Base-by-base conservation (phyloP, 2,888 invertebrate species). In the Tetheella fluctuosa region DNA sequence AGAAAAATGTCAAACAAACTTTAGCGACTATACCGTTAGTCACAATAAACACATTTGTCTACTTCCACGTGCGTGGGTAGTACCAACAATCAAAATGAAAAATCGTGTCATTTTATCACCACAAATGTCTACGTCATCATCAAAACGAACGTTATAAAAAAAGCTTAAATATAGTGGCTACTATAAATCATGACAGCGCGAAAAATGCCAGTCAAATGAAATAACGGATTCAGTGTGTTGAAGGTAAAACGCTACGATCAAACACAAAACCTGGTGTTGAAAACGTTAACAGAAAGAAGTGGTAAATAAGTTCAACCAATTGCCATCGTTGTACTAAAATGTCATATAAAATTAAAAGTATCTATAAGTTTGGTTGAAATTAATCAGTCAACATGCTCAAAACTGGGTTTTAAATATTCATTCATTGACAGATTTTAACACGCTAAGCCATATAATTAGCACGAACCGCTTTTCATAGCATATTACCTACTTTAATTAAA, bases 141-240 rank as follows among this genome's bases (percentile, higher is more conserved):
- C 75, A 76, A 77, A 71, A 73, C 59, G 64, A 64, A 74, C 64
- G 63, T 65, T 68, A 73, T 77, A 79, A 74, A 71, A 68, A 48
- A 7, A 48, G 48, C 20, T 48, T 20, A 20, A 48, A 48, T 48
- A 10, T 48, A 48, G 48, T 48, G 48, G 17, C 65, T 67, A 65
- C 71, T 66, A 85, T 87, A 79, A 80, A 86, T 86, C 83, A 83
- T 72, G 71, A 77, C 73, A 71, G 60, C 69, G 68, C 65, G 68
- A 80, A 80, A 81, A 82, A 80, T 73, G 79, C 73, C 74, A 68
- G 73, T 71, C 77, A 71, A 76, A 74, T 69, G 64, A 69, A 67
- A 70, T 63, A 67, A 70, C 68, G 61, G 63, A 61, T 64, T 65
- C 58, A 63, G 62, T 67, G 57, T 52, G 63, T 68, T 67, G 54